phyloP scores from a whole-genome alignment of 2,113 vertebrate species.

The Carlito syrichta region DNA sequence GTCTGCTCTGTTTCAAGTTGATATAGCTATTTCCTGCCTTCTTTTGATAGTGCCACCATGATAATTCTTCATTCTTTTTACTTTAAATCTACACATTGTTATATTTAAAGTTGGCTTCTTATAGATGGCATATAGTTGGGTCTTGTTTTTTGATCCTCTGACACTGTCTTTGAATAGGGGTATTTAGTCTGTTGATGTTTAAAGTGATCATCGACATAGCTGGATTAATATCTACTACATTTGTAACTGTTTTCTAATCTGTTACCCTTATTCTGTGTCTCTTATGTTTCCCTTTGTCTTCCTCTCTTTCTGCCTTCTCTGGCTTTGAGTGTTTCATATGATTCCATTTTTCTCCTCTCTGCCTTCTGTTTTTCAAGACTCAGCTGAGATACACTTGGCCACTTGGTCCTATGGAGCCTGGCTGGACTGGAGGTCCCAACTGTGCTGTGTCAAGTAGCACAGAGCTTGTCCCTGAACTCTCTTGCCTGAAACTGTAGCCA shows the following conservation, averaged over 20 bases:
- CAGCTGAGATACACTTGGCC: neutral
- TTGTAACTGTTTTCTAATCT: neutral
- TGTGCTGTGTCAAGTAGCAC: neutral
- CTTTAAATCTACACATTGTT: neutral
- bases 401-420: too few relatives aligned
- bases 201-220: too few relatives aligned
- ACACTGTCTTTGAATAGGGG: neutral
- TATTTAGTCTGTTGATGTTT: neutral
- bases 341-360: too few relatives aligned
- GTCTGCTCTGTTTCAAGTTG: neutral
- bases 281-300: neutral
- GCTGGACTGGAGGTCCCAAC: neutral
- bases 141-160: neutral
- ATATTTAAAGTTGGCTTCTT: neutral
- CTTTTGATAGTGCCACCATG: neutral
- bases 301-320: neutral
- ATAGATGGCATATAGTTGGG: too few relatives aligned
- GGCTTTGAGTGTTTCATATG: neutral
- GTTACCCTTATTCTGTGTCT: neutral
- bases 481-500: neutral
- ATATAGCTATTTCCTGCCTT: neutral
- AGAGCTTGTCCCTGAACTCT: neutral
- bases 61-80: neutral
- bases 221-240: neutral
- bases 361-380: neutral